Evolutionary conservation across 2,113 vertebrate genomes (phyloP).

Genomic region (Falcunculus frontatus): DNA sequence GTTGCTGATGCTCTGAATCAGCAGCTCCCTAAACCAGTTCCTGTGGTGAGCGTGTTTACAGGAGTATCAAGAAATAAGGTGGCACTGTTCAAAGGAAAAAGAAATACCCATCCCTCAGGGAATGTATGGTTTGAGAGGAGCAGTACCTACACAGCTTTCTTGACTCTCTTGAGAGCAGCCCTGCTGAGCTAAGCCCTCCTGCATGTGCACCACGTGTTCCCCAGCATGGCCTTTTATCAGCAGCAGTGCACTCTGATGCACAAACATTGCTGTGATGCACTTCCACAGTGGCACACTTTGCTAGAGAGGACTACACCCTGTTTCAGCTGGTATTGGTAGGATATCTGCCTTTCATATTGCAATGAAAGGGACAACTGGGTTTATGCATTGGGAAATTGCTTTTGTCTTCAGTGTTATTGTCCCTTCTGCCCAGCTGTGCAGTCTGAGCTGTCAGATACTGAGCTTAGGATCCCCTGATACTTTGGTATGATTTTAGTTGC

Average conservation of each 20-base stretch:
- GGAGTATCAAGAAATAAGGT: background rate
- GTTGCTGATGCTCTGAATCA: background rate
- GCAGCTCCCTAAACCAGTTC: background rate
- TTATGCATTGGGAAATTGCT: background rate
- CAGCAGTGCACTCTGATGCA: background rate
- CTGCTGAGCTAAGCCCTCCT: background rate
- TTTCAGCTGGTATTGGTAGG: background rate
- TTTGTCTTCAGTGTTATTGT: background rate
- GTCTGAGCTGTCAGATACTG: background rate
- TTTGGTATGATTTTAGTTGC: background rate
- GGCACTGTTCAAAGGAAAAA: background rate
- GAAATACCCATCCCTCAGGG: background rate
- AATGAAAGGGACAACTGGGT: background rate
- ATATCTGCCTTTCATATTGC: background rate
- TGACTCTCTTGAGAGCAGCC: background rate
- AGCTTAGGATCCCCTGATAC: background rate
- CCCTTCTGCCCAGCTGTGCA: background rate
- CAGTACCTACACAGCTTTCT: background rate
- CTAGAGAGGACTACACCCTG: background rate
- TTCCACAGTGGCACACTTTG: background rate
- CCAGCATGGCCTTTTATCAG: background rate
- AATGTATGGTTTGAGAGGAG: background rate
- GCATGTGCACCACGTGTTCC: background rate
- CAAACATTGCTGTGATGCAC: background rate
- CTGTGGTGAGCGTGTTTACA: background rate